These are phyloP conservation scores for Zelleria hepariella DNA, from an alignment of 2,888 invertebrate species.

Conservation along the genomic window DNA sequence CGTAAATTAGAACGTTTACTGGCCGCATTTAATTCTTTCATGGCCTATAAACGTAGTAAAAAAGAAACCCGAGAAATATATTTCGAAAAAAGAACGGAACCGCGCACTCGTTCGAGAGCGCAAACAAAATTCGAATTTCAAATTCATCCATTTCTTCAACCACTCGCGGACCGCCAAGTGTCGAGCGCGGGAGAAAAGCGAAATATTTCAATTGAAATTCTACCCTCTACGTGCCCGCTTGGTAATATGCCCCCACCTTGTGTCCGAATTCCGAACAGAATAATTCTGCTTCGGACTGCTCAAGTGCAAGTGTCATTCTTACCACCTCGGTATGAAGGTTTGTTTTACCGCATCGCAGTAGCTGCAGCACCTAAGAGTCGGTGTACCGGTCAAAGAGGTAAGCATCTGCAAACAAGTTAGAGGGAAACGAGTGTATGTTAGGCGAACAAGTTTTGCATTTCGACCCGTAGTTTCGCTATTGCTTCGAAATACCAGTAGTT, in stretches of 20 bases:
- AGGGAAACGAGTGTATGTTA: neutral
- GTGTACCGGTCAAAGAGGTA: neutral
- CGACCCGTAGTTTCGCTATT: neutral
- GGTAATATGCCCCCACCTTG: neutral
- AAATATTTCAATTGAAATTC: constrained; percentile 60
- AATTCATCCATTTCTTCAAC: constrained; percentile 48
- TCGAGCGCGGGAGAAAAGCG: constrained; percentile 30
- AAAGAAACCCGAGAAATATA: neutral
- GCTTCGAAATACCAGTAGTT: no score
- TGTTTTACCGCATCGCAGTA: neutral
- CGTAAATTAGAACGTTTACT: no score
- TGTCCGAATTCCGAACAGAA: neutral
- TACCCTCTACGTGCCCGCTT: constrained; percentile 9
- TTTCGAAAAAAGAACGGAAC: constrained; percentile 20
- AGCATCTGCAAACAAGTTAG: neutral
- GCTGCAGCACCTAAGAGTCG: no score
- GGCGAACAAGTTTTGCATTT: neutral
- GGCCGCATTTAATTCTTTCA: neutral
- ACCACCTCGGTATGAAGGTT: neutral
- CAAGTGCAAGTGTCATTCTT: neutral
- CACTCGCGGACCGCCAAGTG: constrained; percentile 40
- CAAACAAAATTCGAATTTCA: constrained; percentile 44
- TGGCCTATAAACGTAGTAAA: neutral
- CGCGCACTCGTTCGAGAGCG: neutral
- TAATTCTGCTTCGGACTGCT: neutral